These are phyloP conservation scores for Drosophila lowei DNA, from an alignment of 1,140 invertebrate genomes.

Conservation along the genomic window DNA sequence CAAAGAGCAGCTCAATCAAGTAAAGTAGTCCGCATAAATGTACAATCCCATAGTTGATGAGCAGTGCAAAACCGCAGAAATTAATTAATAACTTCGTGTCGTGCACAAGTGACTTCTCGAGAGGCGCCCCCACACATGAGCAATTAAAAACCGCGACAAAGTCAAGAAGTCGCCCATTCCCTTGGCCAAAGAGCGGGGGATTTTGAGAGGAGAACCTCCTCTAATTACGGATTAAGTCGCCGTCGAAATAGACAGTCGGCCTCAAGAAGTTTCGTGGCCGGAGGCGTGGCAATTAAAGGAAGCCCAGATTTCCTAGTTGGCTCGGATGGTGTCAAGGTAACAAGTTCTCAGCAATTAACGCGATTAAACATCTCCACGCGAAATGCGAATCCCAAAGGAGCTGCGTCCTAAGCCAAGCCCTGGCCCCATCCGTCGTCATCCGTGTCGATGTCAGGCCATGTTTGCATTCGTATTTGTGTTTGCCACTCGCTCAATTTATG, in stretches of 20 bases:
- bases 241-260: constrained; percentile 56
- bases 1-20: too few species aligned
- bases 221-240: constrained; percentile 58
- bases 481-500: constrained; percentile 59
- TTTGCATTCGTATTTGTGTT: constrained; percentile 49
- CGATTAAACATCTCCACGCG: constrained; percentile 61
- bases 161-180: constrained; percentile 36
- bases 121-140: constrained; percentile 15
- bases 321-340: constrained; percentile 56
- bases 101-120: constrained; percentile 9
- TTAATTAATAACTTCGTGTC: constrained; percentile 63
- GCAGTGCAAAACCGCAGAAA: constrained; percentile 51
- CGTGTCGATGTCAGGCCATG: constrained; percentile 42
- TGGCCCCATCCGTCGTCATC: constrained; percentile 24
- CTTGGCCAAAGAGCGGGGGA: too few species aligned
- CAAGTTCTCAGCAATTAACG: constrained; percentile 76
- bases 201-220: too few species aligned
- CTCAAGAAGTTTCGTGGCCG: constrained; percentile 31
- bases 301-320: constrained; percentile 45
- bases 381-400: constrained; percentile 53
- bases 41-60: constrained; percentile 61
- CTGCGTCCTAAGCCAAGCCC: background rate
- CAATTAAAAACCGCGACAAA: constrained; percentile 68
- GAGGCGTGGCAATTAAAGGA: constrained; percentile 58
- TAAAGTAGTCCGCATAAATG: constrained; percentile 31